Evolutionary conservation across 2,888 invertebrate species (phyloP), one percentile per base, ranked within the genome.

Genomic region (Xylota sylvarum): DNA sequence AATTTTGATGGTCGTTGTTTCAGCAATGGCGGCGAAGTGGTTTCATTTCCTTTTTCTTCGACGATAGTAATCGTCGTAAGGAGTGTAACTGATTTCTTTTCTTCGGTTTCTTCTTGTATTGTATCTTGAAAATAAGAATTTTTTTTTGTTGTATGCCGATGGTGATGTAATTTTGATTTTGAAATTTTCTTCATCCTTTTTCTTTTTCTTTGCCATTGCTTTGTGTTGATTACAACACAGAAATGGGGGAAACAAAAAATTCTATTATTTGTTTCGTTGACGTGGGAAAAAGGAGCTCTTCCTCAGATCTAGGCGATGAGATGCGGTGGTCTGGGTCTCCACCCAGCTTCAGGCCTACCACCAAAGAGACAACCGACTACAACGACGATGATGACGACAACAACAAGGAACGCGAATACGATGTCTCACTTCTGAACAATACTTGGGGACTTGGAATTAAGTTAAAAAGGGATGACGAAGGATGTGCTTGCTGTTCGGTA

Each of bases 121-220:
- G n/a, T 70, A 50, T 77, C 14, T 55, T 56, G 40, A 40, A 56
- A 37, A 30, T 9, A 48, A 23, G 40, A 35, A 17, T 55, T 5
- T 27, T 52, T 60, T 52, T 37, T 32, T n/a, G 9, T 62, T 43
- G 37, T 58, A 50, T 76, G 64, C 64, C 58, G 35, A 72, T 70
- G 14, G 58, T 77, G 81, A 85, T 85, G 81, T 81, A 85, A 81
- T 85, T 81, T 85, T 55, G 72, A 81, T 85, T 81, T 80, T 30
- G 43, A 48, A 65, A 5, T 23, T 4, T 10, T 50, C 58, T 46
- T 32, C 70, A 27, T 37, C 10, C 12, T 56, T 60, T 46, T 58
- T 40, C 60, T 56, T 55, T 27, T 43, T 43, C 10, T 32, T 3
- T n/a, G 19, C 0, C 32, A 58, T 67, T n/a, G 37, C 46, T 80